Conservation (phyloP, 2,888 invertebrate genomes). For the Mythimna impura region DNA sequence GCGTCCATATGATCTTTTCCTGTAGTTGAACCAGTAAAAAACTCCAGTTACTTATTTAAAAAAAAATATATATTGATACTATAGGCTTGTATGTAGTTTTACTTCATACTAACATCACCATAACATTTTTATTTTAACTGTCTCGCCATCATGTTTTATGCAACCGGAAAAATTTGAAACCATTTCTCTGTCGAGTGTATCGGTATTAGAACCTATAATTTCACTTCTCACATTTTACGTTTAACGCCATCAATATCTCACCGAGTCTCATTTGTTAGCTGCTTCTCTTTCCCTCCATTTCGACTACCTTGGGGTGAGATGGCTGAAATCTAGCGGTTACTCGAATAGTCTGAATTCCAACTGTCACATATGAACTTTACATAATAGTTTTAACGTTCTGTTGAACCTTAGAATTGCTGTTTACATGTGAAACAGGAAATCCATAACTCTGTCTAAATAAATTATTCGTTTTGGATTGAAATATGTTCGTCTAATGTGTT, state of each 20-base stretch:
- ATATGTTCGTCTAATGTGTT: slow-evolving; percentile 10
- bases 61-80: not conserved
- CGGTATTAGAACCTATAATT: slow-evolving; percentile 41
- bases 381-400: slow-evolving; percentile 64
- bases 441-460: slow-evolving; percentile 19
- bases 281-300: slow-evolving; percentile 37
- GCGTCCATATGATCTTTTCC: too few species aligned
- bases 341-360: slow-evolving; percentile 58
- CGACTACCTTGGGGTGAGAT: slow-evolving; percentile 32
- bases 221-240: slow-evolving; percentile 51
- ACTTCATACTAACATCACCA: not conserved
- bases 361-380: slow-evolving; percentile 59
- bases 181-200: slow-evolving; percentile 42
- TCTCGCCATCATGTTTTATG: slow-evolving; percentile 28
- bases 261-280: slow-evolving; percentile 21
- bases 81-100: not conserved
- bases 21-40: too few species aligned
- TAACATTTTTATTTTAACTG: slow-evolving; percentile 30
- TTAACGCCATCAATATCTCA: slow-evolving; percentile 51
- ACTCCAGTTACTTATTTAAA: not conserved
- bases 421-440: slow-evolving; percentile 48
- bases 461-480: slow-evolving; percentile 13
- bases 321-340: slow-evolving; percentile 31
- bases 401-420: slow-evolving; percentile 48
- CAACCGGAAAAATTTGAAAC: slow-evolving; percentile 38